A percentile compares a stretch with the other conserved stretches of the same genome.
Evolutionary conservation across 2,113 vertebrate genomes (phyloP).

Genomic region (Catharus fuscescens): DNA sequence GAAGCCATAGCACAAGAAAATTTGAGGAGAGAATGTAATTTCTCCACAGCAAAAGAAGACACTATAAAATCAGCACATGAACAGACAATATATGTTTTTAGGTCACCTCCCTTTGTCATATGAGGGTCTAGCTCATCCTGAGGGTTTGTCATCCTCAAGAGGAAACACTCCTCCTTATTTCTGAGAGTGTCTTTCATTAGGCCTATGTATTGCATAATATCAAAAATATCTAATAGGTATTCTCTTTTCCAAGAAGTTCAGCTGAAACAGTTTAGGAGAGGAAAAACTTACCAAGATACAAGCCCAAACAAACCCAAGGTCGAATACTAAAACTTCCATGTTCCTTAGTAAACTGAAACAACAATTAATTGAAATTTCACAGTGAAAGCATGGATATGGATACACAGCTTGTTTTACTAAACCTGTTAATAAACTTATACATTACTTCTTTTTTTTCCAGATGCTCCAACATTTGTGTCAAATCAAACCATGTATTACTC

Average conservation of each 20-base stretch:
- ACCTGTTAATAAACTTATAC: neutral
- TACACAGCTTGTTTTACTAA: neutral
- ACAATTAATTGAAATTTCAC: neutral
- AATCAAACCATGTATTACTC: constrained; percentile 95
- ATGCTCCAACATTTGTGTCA: constrained; percentile 93
- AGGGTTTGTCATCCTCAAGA: neutral
- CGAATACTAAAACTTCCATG: neutral
- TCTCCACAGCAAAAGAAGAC: neutral
- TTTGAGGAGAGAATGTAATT: neutral
- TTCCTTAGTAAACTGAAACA: neutral
- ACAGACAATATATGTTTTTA: neutral
- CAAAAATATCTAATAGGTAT: neutral
- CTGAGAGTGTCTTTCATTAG: neutral
- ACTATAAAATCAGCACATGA: neutral
- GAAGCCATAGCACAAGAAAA: neutral
- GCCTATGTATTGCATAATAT: neutral
- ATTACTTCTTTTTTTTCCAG: constrained; percentile 69
- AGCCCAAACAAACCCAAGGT: neutral
- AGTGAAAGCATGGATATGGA: neutral
- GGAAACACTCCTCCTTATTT: neutral
- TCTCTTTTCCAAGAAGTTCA: neutral
- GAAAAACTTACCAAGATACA: neutral
- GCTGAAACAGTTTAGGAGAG: neutral
- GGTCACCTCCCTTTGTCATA: neutral
- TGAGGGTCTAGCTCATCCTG: neutral